Conservation (phyloP, 2,888 invertebrate genomes). For the Lymantria dispar region DNA sequence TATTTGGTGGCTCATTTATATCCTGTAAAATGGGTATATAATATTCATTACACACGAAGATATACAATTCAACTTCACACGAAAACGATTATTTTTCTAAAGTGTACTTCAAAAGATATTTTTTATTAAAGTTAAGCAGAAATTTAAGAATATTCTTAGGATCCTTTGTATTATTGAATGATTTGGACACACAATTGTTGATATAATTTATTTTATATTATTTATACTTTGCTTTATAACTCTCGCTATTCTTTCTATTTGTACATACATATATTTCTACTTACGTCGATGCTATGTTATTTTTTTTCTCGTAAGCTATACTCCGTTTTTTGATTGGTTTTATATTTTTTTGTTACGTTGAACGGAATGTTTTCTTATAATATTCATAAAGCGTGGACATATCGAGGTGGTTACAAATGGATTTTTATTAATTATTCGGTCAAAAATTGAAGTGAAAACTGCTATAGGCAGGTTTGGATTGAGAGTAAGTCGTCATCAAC, state of each 20-base stretch:
- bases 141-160: too few relatives aligned
- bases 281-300: slow-evolving; percentile 36
- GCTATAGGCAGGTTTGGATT: too few relatives aligned
- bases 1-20: too few relatives aligned
- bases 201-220: slow-evolving; percentile 10
- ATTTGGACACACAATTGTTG: neutral
- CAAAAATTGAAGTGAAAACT: too few relatives aligned
- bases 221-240: slow-evolving; percentile 55
- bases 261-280: slow-evolving; percentile 34
- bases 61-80: too few relatives aligned
- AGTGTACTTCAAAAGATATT: too few relatives aligned
- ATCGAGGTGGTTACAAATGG: slow-evolving; percentile 25
- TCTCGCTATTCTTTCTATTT: slow-evolving; percentile 44
- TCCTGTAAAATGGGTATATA: too few relatives aligned
- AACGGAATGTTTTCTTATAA: slow-evolving; percentile 50
- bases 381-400: slow-evolving; percentile 31
- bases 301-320: slow-evolving; percentile 40
- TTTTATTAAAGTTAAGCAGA: too few relatives aligned
- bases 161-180: too few relatives aligned
- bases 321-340: slow-evolving; percentile 37
- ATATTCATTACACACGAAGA: too few relatives aligned
- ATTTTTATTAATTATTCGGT: neutral
- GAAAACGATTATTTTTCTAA: too few relatives aligned
- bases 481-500: too few relatives aligned
- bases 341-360: slow-evolving; percentile 39